A percentile compares a stretch with the other conserved stretches of the same genome.
Conservation (phyloP, 2,797 vertebrate species). For the Crypturellus tataupa region DNA sequence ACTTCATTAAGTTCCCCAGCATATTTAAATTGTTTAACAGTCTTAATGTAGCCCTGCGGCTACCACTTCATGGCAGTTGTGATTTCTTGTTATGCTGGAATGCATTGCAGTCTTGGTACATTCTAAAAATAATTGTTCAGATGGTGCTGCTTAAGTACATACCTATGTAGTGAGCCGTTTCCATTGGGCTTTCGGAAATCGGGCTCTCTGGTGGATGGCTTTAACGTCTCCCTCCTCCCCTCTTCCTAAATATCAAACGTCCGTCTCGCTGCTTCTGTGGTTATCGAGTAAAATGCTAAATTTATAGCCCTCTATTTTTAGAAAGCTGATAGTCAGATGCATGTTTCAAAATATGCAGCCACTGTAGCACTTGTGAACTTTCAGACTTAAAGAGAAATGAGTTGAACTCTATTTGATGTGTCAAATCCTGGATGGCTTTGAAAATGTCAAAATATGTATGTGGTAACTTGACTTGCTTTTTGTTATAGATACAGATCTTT, state of each 20-base stretch:
- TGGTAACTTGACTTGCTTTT: background rate
- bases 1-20: conserved; percentile 19
- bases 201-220: background rate
- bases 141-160: conserved; percentile 54
- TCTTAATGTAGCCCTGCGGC: conserved; percentile 32
- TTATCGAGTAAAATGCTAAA: conserved; percentile 12
- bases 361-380: background rate
- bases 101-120: background rate
- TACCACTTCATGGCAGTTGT: conserved; percentile 47
- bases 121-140: conserved; percentile 72
- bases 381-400: background rate
- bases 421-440: background rate
- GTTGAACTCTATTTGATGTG: background rate
- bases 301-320: conserved; percentile 22
- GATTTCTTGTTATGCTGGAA: conserved; percentile 60
- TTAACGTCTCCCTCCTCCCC: background rate
- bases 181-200: conserved; percentile 32
- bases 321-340: background rate
- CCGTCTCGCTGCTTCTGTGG: background rate
- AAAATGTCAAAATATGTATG: background rate
- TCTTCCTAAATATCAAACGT: background rate
- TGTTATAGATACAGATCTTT: background rate
- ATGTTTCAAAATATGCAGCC: conserved; percentile 10
- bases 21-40: conserved; percentile 15
- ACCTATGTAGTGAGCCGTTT: conserved; percentile 46